These are phyloP conservation scores for Idaea straminata DNA, from an alignment of 2,888 invertebrate species.

Conservation along the genomic window DNA sequence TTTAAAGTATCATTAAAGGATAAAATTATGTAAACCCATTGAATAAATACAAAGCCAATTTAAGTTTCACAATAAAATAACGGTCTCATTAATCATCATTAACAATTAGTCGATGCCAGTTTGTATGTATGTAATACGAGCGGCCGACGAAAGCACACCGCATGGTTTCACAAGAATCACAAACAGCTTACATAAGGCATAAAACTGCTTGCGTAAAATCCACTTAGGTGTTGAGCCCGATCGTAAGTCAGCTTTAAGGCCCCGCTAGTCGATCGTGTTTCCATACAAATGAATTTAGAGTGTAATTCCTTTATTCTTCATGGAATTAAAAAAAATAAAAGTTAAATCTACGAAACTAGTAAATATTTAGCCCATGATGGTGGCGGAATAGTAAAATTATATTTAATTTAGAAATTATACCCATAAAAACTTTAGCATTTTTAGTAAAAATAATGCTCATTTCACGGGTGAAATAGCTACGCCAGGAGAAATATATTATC, in stretches of 20 bases:
- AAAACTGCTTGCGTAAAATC: slow-evolving; percentile 63
- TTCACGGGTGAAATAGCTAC: too few species aligned
- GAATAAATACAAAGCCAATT: slow-evolving; percentile 19
- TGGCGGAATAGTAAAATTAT: too few species aligned
- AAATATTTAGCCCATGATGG: too few species aligned
- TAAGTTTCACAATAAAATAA: slow-evolving; percentile 38
- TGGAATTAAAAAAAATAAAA: too few species aligned
- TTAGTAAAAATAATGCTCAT: too few species aligned
- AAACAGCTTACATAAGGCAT: slow-evolving; percentile 70
- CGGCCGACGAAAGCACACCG: slow-evolving; percentile 56
- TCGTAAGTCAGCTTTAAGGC: slow-evolving; percentile 63
- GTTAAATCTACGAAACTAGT: too few species aligned
- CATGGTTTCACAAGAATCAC: slow-evolving; percentile 67
- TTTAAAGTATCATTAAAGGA: background rate
- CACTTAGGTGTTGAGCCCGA: slow-evolving; percentile 61
- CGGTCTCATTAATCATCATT: slow-evolving; percentile 52
- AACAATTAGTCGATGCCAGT: slow-evolving; percentile 51
- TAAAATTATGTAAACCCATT: slow-evolving; percentile 7
- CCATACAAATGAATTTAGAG: too few species aligned
- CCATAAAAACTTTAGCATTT: too few species aligned
- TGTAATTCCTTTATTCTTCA: too few species aligned
- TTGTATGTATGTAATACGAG: slow-evolving; percentile 45
- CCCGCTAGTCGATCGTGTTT: too few species aligned
- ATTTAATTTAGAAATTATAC: too few species aligned
- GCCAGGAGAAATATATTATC: too few species aligned